Base-by-base conservation (phyloP, 2,797 vertebrate species). In the Chelidonichthys spinosus region DNA sequence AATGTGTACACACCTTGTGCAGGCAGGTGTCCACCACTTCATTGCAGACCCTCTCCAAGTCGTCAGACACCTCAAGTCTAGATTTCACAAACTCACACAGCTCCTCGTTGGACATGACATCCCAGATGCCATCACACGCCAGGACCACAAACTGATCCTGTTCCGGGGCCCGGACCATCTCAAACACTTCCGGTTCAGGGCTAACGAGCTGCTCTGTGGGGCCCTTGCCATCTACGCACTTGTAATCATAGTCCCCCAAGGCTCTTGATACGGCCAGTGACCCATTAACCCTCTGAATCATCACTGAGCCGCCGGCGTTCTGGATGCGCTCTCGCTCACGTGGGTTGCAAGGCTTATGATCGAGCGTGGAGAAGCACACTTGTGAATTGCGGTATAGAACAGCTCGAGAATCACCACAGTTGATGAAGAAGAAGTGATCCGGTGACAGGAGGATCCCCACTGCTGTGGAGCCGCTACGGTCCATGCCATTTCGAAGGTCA, bases 41-140 rank as follows among this genome's bases (percentile, higher is more conserved):
- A 93, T 98, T 98, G 95, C 98, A 99, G 88, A 99, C 97, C 94
- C 94, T 97, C 94, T 99, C 98, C 92, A 99, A 94, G 90, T 99
- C 97, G 81, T 97, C 95, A 4, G 95, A 96, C 78, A 99, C 95
- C 94, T 97, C 96, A 90, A 99, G 97, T 92, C 98, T 95, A 81
- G 97, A 98, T 85, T 95, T 96, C 83, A 99, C 96, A 93, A 96
- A 99, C 89, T 98, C 96, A 83, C 97, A 99, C 90, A 99, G 96
- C 94, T 99, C 98, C 93, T 99, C 97, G 39, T 99, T 99, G 94
- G 96, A 98, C 98, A 99, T 99, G 89, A 99, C 98, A 92, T 99
- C 98, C 98, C 98, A 99, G 94, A 99, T 98, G 74, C 98, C 98
- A 77, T 99, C 98, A 84, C 98, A 99, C 33, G 98, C 98, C 91